Evolutionary conservation across 2,113 vertebrate species (phyloP).

Genomic region (Oreocharis arfaki): DNA sequence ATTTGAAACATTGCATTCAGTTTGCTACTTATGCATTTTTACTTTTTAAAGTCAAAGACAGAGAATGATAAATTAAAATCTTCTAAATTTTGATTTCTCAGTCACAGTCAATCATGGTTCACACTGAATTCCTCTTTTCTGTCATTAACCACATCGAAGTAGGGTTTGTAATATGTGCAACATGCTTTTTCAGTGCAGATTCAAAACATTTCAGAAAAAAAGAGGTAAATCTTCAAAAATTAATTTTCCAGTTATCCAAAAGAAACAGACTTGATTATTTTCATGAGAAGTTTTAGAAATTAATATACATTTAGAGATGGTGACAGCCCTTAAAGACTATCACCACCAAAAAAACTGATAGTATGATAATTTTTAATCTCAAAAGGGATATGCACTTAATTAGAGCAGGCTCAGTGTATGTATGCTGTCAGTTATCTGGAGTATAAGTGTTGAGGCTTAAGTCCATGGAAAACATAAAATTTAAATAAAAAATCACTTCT

Average conservation of each 20-base stretch:
- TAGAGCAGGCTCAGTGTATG: background rate
- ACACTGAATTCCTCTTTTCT: background rate
- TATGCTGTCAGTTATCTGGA: background rate
- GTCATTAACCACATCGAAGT: background rate
- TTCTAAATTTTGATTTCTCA: background rate
- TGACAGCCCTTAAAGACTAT: background rate
- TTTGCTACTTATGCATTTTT: background rate
- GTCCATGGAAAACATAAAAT: background rate
- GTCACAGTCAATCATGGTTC: background rate
- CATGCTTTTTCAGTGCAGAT: background rate
- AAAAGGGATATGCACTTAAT: background rate
- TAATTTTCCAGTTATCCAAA: background rate
- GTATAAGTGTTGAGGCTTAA: background rate
- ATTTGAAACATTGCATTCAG: background rate
- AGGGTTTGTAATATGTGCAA: background rate
- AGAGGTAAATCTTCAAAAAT: background rate
- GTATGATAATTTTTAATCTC: background rate
- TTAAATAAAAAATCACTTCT: background rate
- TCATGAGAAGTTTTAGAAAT: background rate
- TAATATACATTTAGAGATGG: background rate
- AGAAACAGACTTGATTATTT: background rate
- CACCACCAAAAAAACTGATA: background rate
- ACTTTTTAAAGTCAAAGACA: background rate
- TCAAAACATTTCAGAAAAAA: background rate
- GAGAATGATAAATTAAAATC: background rate